phyloP scores from a whole-genome alignment of 2,888 invertebrate genomes.

The Drosophila quinaria region DNA sequence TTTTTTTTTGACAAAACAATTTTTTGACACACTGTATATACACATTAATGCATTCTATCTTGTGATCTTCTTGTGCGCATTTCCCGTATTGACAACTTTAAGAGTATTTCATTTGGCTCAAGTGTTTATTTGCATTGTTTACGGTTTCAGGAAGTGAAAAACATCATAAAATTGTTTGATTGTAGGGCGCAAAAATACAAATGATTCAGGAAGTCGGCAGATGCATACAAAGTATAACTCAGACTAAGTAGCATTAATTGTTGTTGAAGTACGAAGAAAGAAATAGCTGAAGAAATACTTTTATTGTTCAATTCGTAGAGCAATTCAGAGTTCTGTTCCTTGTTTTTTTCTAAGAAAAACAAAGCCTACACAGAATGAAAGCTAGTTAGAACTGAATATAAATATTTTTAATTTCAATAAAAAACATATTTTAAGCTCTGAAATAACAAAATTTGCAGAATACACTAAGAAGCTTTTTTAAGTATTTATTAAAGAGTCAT shows the following conservation, averaged over 20 bases:
- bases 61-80: conserved; percentile 14
- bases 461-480: too few relatives aligned
- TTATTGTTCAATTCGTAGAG: background rate
- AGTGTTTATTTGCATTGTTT: conserved; percentile 55
- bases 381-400: background rate
- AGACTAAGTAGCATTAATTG: conserved; percentile 7
- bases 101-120: conserved; percentile 28
- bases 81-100: conserved; percentile 38
- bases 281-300: background rate
- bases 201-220: conserved; percentile 18
- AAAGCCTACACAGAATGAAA: conserved; percentile 2
- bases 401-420: background rate
- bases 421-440: background rate
- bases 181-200: conserved; percentile 22
- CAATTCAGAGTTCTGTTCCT: background rate
- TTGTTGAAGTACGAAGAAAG: background rate
- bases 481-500: too few relatives aligned
- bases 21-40: too few relatives aligned
- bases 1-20: too few relatives aligned
- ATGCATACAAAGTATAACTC: conserved; percentile 3
- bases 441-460: too few relatives aligned
- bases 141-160: conserved; percentile 52
- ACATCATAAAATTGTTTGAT: conserved; percentile 34
- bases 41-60: background rate
- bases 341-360: background rate